Evolutionary conservation across 2,888 invertebrate species (phyloP).

Genomic region (Eremobia ochroleuca): DNA sequence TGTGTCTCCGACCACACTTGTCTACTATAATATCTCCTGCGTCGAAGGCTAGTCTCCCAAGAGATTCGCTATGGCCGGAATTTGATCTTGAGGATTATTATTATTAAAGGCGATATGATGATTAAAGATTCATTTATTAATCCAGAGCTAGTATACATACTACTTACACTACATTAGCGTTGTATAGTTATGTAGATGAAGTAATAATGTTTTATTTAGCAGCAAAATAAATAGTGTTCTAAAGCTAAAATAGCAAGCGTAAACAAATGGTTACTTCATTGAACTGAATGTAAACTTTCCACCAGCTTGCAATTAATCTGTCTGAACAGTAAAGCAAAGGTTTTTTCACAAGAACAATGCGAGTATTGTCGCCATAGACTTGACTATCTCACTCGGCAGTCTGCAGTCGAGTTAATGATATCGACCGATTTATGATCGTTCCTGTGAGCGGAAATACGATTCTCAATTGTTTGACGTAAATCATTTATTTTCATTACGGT

Average conservation of each 20-base stretch:
- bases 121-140: neutral
- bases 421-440: constrained; percentile 52
- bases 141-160: neutral
- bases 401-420: constrained; percentile 51
- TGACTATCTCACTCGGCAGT: constrained; percentile 50
- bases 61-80: neutral
- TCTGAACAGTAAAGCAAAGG: constrained; percentile 40
- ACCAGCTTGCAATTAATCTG: constrained; percentile 23
- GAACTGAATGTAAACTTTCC: constrained; percentile 35
- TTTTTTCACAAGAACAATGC: constrained; percentile 57
- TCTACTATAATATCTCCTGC: neutral
- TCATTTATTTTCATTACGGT: constrained; percentile 60
- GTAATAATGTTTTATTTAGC: neutral
- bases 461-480: constrained; percentile 45
- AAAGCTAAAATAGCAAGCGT: constrained; percentile 11
- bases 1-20: too few relatives aligned
- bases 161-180: neutral
- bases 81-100: neutral
- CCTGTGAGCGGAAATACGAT: constrained; percentile 49
- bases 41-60: neutral
- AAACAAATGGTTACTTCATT: constrained; percentile 34
- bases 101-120: neutral
- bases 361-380: constrained; percentile 45
- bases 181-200: neutral
- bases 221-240: neutral